Percentiles rank a stretch among this genome's conserved stretches.
phyloP scores from a whole-genome alignment of 2,888 invertebrate species.

The Dendrolimus houi region DNA sequence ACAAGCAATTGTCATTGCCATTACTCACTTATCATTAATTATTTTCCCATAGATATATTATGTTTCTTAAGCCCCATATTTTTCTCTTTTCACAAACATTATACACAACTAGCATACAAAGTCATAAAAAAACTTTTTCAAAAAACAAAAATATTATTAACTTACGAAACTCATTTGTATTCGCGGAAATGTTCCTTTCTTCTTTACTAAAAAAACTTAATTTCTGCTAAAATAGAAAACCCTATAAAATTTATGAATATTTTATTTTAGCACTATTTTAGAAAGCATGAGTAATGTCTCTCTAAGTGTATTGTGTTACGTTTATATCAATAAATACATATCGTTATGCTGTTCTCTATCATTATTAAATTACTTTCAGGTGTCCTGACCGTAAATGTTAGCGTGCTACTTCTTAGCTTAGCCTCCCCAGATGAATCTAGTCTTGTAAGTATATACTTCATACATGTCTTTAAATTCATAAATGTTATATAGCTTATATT shows the following conservation, averaged over 20 bases:
- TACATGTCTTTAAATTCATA: too few relatives aligned
- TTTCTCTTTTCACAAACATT: slow-evolving; percentile 76
- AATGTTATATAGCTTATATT: too few relatives aligned
- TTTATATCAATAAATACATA: slow-evolving; percentile 24
- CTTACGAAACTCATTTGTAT: background rate
- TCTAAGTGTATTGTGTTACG: slow-evolving; percentile 14
- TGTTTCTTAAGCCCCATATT: slow-evolving; percentile 35
- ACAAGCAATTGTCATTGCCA: too few relatives aligned
- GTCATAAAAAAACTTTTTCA: background rate
- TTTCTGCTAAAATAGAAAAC: background rate
- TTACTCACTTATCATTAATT: too few relatives aligned
- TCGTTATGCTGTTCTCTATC: slow-evolving; percentile 12
- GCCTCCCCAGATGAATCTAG: slow-evolving; percentile 97
- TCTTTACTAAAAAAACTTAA: background rate
- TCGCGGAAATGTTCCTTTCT: background rate
- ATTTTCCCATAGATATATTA: slow-evolving; percentile 8
- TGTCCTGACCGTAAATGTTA: slow-evolving; percentile 94
- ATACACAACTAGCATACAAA: slow-evolving; percentile 33
- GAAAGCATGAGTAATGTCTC: slow-evolving; percentile 29
- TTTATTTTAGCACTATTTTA: slow-evolving; percentile 24
- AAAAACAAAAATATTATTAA: background rate
- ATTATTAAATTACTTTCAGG: slow-evolving; percentile 76
- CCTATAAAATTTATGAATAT: background rate
- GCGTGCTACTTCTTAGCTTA: slow-evolving; percentile 93
- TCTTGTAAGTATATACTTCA: slow-evolving; percentile 82